Evolutionary conservation across 2,888 invertebrate species (phyloP).

Genomic region (Prosapia bicincta): DNA sequence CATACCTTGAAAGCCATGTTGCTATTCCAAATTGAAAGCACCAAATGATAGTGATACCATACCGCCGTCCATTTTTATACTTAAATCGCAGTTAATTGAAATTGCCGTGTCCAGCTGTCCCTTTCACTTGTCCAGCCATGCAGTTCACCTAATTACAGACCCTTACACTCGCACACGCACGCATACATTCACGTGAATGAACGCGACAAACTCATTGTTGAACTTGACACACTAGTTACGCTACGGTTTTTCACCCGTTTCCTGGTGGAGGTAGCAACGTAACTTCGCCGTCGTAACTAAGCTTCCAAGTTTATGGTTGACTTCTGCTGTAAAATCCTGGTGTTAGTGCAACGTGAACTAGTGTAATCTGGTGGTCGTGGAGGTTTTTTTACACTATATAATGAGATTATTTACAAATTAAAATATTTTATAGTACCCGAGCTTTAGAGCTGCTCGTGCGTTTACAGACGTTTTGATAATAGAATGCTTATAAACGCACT

Average conservation of each 20-base stretch:
- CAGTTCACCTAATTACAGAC: slow-evolving; percentile 2
- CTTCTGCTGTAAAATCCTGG: background rate
- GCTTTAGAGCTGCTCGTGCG: too few species aligned
- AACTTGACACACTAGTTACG: background rate
- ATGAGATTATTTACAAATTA: too few species aligned
- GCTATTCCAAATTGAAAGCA: background rate
- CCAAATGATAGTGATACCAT: background rate
- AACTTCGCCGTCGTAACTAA: background rate
- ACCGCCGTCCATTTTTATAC: background rate
- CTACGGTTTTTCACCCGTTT: background rate
- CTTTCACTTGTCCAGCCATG: background rate
- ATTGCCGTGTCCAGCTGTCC: background rate
- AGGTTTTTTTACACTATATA: too few species aligned
- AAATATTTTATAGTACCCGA: too few species aligned
- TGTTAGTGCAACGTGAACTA: background rate
- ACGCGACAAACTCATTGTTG: background rate
- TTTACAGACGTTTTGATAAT: too few species aligned
- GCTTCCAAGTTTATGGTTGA: background rate
- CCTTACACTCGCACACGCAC: background rate
- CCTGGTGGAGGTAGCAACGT: background rate
- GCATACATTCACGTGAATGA: background rate
- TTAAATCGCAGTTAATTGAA: background rate
- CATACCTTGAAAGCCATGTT: background rate
- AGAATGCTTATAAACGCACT: too few species aligned
- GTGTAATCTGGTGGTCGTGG: too few species aligned